Conservation (phyloP, 2,113 vertebrate species). For the Xiphophorus hellerii region DNA sequence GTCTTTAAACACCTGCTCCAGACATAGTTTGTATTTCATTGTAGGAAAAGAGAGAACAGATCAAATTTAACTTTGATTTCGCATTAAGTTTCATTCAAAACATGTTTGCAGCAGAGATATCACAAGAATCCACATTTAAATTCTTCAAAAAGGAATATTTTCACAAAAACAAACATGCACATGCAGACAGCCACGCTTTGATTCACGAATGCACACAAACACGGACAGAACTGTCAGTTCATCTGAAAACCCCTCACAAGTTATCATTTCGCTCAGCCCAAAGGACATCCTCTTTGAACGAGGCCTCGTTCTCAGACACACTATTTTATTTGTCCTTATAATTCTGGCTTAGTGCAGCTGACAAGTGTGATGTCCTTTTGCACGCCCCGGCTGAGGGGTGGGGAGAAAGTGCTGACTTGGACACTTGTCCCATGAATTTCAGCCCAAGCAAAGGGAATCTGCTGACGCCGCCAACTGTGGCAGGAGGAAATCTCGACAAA, state of each 20-base stretch:
- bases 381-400: slow-evolving; percentile 48
- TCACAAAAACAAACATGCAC: background rate
- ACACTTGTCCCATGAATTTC: slow-evolving; percentile 78
- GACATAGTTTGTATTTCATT: background rate
- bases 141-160: background rate
- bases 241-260: slow-evolving; percentile 31
- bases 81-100: background rate
- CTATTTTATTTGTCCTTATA: slow-evolving; percentile 76
- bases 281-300: slow-evolving; percentile 40
- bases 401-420: slow-evolving; percentile 81
- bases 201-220: background rate
- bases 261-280: slow-evolving; percentile 43
- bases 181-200: background rate
- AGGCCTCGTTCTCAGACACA: slow-evolving; percentile 44
- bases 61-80: background rate
- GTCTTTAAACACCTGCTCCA: background rate
- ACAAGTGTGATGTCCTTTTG: slow-evolving; percentile 78
- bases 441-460: slow-evolving; percentile 68
- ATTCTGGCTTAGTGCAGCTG: slow-evolving; percentile 66
- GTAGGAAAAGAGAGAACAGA: background rate
- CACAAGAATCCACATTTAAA: background rate
- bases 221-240: slow-evolving; percentile 15
- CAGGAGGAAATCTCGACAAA: slow-evolving; percentile 77
- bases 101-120: background rate
- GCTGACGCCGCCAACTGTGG: slow-evolving; percentile 78